phyloP scores from a whole-genome alignment of 2,113 vertebrate genomes.

The Pantherophis guttatus region DNA sequence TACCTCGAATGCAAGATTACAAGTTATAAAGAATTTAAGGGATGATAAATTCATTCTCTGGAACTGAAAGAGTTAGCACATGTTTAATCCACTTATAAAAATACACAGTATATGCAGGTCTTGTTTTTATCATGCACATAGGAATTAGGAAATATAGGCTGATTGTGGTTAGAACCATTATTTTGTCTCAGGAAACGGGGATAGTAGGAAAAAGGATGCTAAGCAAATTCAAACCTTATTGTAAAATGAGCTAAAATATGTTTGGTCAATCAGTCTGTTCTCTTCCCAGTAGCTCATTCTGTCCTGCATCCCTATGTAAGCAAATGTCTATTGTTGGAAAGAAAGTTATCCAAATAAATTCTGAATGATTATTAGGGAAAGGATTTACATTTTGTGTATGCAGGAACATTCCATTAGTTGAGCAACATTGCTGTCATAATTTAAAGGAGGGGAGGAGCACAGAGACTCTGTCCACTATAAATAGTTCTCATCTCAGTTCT shows the following conservation, averaged over 20 bases:
- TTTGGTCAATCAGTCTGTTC: neutral
- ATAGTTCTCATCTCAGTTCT: conserved; percentile 47
- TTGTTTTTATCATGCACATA: neutral
- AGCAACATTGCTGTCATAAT: conserved; percentile 38
- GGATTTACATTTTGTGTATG: neutral
- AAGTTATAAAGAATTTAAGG: neutral
- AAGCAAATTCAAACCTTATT: neutral
- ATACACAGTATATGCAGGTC: neutral
- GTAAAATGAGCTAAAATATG: neutral
- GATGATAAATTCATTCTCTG: neutral
- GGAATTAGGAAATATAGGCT: neutral
- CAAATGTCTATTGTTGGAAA: neutral
- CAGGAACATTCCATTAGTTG: neutral
- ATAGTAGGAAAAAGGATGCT: neutral
- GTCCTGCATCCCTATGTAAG: neutral
- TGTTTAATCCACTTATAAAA: neutral
- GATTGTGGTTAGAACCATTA: neutral
- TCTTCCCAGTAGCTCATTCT: neutral
- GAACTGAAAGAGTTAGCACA: neutral
- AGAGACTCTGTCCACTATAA: conserved; percentile 36
- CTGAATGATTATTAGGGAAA: neutral
- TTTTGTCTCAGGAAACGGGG: neutral
- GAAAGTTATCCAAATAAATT: neutral
- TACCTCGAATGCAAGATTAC: neutral
- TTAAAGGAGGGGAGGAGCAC: conserved; percentile 17